Evolutionary conservation across 2,113 vertebrate genomes (phyloP).

Genomic region (Pelmatolapia mariae): DNA sequence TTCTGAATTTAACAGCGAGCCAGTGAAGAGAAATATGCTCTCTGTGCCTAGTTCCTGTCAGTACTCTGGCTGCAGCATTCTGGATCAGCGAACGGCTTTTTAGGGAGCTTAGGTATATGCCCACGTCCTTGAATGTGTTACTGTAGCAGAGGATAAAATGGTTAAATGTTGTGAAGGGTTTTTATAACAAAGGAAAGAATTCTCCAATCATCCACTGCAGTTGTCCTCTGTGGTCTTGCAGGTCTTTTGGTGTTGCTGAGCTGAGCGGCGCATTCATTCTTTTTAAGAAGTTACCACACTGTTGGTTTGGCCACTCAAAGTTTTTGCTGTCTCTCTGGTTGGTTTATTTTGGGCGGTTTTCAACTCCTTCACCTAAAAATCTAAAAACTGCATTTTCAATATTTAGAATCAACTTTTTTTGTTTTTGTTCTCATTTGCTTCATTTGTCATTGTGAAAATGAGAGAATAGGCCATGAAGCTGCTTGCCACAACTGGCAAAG

Average conservation of each 20-base stretch:
- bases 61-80: background rate
- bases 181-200: background rate
- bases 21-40: background rate
- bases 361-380: background rate
- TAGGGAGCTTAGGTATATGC: background rate
- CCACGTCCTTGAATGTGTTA: background rate
- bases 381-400: background rate
- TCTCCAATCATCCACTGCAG: background rate
- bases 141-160: fast-evolving
- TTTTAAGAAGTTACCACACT: background rate
- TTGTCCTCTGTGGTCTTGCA: background rate
- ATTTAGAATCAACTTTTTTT: background rate
- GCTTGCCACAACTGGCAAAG: background rate
- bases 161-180: background rate
- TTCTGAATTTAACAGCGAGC: background rate
- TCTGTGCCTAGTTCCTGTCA: background rate
- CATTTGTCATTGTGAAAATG: background rate
- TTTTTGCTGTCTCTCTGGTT: background rate
- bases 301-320: background rate
- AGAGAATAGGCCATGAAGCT: background rate
- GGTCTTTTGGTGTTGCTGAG: background rate
- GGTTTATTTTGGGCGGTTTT: background rate
- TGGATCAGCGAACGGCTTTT: background rate
- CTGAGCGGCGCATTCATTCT: background rate
- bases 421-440: background rate